These are phyloP conservation scores for Perca schrenkii DNA, from an alignment of 2,113 vertebrate genomes.

Conservation along the genomic window DNA sequence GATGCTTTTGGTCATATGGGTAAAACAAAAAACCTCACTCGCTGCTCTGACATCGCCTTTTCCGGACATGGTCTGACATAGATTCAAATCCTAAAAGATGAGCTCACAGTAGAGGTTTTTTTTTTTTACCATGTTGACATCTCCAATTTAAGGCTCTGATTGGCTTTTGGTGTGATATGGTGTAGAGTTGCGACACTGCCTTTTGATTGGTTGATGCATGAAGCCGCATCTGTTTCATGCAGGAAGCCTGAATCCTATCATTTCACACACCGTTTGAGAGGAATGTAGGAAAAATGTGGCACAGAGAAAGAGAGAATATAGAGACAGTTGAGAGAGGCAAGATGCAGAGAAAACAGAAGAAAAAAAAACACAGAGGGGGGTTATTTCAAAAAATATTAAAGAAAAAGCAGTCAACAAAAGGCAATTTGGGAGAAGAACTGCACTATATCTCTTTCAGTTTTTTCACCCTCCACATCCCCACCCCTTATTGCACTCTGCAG, in stretches of 20 bases:
- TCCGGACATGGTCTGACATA: neutral
- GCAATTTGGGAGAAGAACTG: conserved; percentile 52
- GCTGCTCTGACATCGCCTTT: neutral
- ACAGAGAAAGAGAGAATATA: conserved; percentile 37
- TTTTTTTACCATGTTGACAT: conserved; percentile 17
- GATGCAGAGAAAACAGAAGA: conserved; percentile 24
- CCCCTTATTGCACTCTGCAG: conserved; percentile 29
- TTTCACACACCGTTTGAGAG: conserved; percentile 76
- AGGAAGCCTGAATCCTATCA: conserved; percentile 55
- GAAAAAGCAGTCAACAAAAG: conserved; percentile 50
- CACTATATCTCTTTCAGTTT: conserved; percentile 36
- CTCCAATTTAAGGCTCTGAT: conserved; percentile 39
- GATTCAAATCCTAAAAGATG: neutral
- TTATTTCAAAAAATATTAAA: conserved; percentile 49
- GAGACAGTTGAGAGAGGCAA: conserved; percentile 29
- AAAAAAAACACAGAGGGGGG: conserved; percentile 11
- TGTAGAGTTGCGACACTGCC: conserved; percentile 15
- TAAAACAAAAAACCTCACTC: neutral
- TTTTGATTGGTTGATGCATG: conserved; percentile 53
- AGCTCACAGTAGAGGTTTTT: neutral
- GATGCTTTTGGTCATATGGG: neutral
- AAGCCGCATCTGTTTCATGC: conserved; percentile 72
- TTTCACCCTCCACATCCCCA: neutral
- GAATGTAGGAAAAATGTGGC: conserved; percentile 50
- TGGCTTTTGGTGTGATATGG: conserved; percentile 47